Percentiles rank a stretch among this genome's conserved stretches.
Evolutionary conservation across 2,888 invertebrate genomes (phyloP).

Genomic region (Pyrochroa serraticornis): DNA sequence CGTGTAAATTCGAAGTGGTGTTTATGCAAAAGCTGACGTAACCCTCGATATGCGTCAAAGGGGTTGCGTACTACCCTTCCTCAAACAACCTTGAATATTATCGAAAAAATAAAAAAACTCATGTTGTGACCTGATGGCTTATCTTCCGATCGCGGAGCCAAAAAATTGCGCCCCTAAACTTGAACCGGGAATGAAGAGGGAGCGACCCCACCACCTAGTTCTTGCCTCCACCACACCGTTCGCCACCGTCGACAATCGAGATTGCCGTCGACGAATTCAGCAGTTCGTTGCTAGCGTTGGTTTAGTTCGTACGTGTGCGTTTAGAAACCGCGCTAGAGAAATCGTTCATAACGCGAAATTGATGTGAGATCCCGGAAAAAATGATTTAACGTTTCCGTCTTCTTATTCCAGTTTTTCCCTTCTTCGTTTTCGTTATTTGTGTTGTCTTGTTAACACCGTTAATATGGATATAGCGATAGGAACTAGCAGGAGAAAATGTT

Average conservation of each 20-base stretch:
- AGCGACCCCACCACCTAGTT: constrained; percentile 16
- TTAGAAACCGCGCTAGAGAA: constrained; percentile 19
- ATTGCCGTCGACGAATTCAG: constrained; percentile 1
- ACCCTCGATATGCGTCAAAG: too few species aligned
- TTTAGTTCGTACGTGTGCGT: constrained; percentile 16
- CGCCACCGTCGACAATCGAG: constrained; percentile 5
- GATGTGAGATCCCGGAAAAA: background rate
- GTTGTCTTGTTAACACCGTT: constrained; percentile 4
- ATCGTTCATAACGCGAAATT: constrained; percentile 3
- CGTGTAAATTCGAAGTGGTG: too few species aligned
- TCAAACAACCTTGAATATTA: too few species aligned
- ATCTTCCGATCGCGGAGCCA: constrained; percentile 4
- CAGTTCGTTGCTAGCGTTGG: constrained; percentile 19
- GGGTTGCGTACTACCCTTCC: too few species aligned
- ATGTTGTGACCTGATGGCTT: too few species aligned
- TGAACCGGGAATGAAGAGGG: constrained; percentile 5
- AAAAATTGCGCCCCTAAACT: constrained; percentile 18
- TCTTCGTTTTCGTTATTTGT: constrained; percentile 13
- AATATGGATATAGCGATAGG: constrained; percentile 15
- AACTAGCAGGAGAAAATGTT: constrained; percentile 11
- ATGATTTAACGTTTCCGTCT: constrained; percentile 15
- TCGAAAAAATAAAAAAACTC: too few species aligned
- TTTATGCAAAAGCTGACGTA: too few species aligned
- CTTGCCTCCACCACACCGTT: constrained; percentile 9
- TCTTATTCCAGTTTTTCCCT: constrained; percentile 4